phyloP scores from a whole-genome alignment of 2,113 vertebrate species.

The Trematomus loennbergii region DNA sequence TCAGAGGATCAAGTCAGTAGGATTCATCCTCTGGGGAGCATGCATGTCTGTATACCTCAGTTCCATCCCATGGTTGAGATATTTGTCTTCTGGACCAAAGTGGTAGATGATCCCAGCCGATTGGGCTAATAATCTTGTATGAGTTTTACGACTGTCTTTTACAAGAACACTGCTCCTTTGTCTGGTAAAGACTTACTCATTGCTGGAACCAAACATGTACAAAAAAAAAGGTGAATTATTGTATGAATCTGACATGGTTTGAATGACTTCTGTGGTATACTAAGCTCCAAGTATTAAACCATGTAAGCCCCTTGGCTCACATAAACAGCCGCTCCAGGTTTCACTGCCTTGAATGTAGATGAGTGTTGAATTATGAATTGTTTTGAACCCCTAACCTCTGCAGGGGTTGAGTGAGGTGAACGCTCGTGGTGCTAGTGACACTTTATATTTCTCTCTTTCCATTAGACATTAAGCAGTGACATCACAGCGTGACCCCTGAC shows the following conservation, averaged over 20 bases:
- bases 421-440: conserved; percentile 39
- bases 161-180: not conserved
- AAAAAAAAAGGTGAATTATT: not conserved
- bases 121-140: not conserved
- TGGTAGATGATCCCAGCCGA: not conserved
- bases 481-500: conserved; percentile 71
- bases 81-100: not conserved
- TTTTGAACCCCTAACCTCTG: conserved; percentile 69
- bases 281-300: conserved; percentile 6
- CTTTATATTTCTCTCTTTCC: conserved; percentile 51
- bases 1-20: not conserved
- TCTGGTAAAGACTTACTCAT: not conserved
- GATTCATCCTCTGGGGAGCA: not conserved
- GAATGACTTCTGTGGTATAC: not conserved
- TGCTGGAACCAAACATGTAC: not conserved
- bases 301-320: not conserved
- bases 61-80: not conserved
- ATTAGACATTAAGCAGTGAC: conserved; percentile 75
- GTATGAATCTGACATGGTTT: not conserved
- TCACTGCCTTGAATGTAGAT: conserved; percentile 3
- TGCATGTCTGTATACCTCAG: not conserved
- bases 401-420: conserved; percentile 61
- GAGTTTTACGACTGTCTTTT: not conserved
- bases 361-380: conserved; percentile 63
- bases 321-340: conserved; percentile 1